Conservation (phyloP, 2,797 vertebrate species). For the Molothrus ater region DNA sequence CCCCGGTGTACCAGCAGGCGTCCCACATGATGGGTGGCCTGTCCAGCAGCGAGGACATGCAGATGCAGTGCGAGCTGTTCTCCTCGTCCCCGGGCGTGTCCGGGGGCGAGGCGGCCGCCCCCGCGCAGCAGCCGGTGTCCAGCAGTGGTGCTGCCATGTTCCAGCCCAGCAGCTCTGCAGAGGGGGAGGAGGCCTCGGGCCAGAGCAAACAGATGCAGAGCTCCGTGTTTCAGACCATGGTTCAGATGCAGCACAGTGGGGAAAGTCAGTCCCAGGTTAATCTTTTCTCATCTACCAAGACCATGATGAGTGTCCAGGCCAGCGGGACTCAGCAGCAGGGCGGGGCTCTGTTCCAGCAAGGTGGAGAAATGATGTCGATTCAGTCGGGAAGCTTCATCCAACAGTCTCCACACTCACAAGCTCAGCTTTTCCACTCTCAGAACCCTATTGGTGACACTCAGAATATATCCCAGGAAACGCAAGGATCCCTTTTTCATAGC, state of each 20-base stretch:
- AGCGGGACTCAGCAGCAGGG: conserved; percentile 85
- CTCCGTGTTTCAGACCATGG: conserved; percentile 81
- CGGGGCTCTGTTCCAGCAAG: conserved; percentile 87
- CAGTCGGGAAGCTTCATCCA: conserved; percentile 90
- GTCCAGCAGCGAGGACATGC: conserved; percentile 77
- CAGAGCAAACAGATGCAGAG: conserved; percentile 79
- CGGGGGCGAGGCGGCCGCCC: conserved; percentile 76
- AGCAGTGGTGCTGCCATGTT: conserved; percentile 78
- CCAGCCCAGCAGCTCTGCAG: conserved; percentile 77
- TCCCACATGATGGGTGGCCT: conserved; percentile 78
- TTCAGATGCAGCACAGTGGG: conserved; percentile 81
- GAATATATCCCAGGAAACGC: conserved; percentile 82
- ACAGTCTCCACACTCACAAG: conserved; percentile 87
- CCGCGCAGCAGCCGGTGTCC: conserved; percentile 83
- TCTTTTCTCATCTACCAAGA: conserved; percentile 86
- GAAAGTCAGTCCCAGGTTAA: conserved; percentile 79
- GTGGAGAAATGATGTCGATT: conserved; percentile 89
- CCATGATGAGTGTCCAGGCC: conserved; percentile 80
- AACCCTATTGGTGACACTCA: conserved; percentile 85
- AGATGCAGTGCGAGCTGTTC: conserved; percentile 92
- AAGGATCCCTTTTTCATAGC: conserved; percentile 85
- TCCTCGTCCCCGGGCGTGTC: conserved; percentile 77
- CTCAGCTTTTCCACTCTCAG: conserved; percentile 89
- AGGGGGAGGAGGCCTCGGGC: conserved; percentile 74
- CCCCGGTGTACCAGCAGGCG: conserved; percentile 79